A percentile compares a stretch with the other conserved stretches of the same genome.
Evolutionary conservation across 2,888 invertebrate genomes (phyloP).

Genomic region (Sycophila texana): DNA sequence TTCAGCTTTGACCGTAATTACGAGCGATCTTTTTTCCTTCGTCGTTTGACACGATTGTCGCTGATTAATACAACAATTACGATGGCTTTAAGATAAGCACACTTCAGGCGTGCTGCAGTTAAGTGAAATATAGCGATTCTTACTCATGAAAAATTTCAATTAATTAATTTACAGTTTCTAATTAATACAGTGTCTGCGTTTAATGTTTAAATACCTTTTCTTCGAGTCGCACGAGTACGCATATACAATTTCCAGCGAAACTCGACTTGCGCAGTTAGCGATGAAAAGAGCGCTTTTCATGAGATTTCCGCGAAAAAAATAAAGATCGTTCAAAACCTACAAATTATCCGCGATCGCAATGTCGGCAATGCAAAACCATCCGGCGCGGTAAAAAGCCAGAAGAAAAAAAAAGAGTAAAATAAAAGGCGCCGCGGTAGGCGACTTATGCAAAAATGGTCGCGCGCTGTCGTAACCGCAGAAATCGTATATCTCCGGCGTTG

Average conservation of each 20-base stretch:
- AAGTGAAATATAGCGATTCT: too few relatives aligned
- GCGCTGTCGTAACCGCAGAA: conserved; percentile 36
- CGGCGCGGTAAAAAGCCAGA: too few relatives aligned
- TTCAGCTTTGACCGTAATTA: not conserved
- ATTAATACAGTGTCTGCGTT: not conserved
- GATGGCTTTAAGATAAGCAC: not conserved
- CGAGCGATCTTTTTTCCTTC: not conserved
- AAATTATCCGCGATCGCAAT: conserved; percentile 7
- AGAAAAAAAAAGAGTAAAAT: not conserved
- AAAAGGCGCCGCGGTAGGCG: not conserved
- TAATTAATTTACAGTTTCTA: too few relatives aligned
- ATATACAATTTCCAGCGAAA: not conserved
- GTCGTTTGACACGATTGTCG: not conserved
- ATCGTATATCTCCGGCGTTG: conserved; percentile 19
- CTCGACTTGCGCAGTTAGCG: not conserved
- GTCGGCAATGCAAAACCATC: conserved; percentile 10
- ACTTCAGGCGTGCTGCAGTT: too few relatives aligned
- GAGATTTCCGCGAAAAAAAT: not conserved
- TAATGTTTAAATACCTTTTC: not conserved
- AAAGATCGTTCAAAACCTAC: conserved; percentile 3
- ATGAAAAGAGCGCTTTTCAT: not conserved
- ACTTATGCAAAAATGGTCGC: conserved; percentile 47
- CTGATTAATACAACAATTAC: not conserved
- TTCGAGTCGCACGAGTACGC: not conserved
- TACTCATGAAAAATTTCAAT: too few relatives aligned